Evolutionary conservation across 2,797 vertebrate genomes (phyloP).

Genomic region (Forpus xanthops): DNA sequence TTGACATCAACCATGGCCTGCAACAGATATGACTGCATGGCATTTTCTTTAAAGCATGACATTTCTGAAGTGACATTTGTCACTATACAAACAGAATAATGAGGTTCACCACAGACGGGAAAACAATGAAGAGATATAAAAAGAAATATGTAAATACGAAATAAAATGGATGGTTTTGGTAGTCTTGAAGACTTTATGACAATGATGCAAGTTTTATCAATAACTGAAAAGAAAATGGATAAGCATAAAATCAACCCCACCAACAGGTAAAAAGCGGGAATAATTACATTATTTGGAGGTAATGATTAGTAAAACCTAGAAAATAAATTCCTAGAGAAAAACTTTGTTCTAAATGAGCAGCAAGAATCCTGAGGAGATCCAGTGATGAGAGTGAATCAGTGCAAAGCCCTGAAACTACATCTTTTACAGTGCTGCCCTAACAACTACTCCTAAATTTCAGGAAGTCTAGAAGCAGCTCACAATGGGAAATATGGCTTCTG

Average conservation of each 20-base stretch:
- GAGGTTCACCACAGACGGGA: background rate
- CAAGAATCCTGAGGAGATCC: background rate
- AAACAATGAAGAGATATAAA: background rate
- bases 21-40: background rate
- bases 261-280: background rate
- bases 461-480: background rate
- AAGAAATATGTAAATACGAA: background rate
- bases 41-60: background rate
- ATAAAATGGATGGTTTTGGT: background rate
- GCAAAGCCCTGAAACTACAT: background rate
- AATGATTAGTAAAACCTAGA: background rate
- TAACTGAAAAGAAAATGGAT: background rate
- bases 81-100: background rate
- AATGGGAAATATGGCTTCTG: background rate
- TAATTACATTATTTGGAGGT: background rate
- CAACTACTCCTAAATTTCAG: background rate
- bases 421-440: background rate
- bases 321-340: background rate
- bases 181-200: background rate
- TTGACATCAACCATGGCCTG: background rate
- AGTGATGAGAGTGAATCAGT: background rate
- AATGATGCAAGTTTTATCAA: background rate
- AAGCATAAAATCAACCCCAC: background rate
- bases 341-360: background rate
- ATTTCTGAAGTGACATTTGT: background rate